Percentiles rank a stretch among this genome's conserved stretches.
Evolutionary conservation across 2,888 invertebrate genomes (phyloP).

Genomic region (Protophormia terraenovae): DNA sequence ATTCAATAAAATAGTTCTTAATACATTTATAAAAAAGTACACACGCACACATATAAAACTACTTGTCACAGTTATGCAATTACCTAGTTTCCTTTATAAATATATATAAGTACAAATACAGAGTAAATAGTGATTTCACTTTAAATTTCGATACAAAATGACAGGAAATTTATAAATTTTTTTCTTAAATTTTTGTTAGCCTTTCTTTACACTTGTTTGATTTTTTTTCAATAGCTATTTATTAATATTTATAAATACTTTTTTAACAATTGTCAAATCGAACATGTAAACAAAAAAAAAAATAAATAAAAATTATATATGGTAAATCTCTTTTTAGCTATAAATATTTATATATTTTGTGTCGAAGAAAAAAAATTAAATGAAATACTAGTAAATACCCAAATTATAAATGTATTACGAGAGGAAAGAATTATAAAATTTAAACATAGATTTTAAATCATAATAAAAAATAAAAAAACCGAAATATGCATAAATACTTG

Average conservation of each 20-base stretch:
- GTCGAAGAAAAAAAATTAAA: too few species aligned
- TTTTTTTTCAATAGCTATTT: too few species aligned
- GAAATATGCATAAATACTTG: too few species aligned
- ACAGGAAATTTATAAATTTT: neutral
- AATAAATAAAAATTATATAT: neutral
- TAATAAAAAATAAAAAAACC: too few species aligned
- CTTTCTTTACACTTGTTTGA: neutral
- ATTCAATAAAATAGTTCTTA: neutral
- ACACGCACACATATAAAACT: neutral
- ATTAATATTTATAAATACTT: too few species aligned
- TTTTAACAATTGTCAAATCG: neutral
- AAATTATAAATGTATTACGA: too few species aligned
- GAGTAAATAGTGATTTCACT: neutral
- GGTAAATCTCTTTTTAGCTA: neutral
- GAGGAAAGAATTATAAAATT: too few species aligned
- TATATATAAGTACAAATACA: neutral
- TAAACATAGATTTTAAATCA: too few species aligned
- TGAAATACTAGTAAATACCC: too few species aligned
- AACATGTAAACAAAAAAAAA: too few species aligned
- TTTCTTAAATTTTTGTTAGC: neutral
- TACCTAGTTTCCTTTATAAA: neutral
- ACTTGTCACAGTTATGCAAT: constrained; percentile 9
- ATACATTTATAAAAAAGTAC: neutral
- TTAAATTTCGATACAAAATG: constrained; percentile 19
- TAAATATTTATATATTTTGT: neutral